Evolutionary conservation across 2,888 invertebrate species (phyloP).

Genomic region (Protodeltote pygarga): DNA sequence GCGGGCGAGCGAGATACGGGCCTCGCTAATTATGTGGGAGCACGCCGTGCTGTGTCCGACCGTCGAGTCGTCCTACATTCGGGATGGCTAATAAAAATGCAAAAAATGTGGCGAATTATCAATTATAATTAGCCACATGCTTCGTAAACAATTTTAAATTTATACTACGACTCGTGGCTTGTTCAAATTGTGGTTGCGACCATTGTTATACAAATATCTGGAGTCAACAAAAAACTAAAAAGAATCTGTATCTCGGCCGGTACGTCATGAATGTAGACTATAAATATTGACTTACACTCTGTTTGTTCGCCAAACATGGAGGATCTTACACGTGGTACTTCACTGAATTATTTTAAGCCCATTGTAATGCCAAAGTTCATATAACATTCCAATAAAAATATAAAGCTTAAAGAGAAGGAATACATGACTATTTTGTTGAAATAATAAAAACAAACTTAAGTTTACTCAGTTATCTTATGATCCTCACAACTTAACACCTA

Average conservation of each 20-base stretch:
- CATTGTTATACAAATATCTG: conserved; percentile 27
- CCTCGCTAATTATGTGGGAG: conserved; percentile 80
- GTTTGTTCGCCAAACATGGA: conserved; percentile 38
- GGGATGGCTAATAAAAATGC: conserved; percentile 79
- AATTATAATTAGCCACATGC: conserved; percentile 78
- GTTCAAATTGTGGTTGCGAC: conserved; percentile 16
- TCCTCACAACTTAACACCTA: conserved; percentile 74
- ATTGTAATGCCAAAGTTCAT: conserved; percentile 23
- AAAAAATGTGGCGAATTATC: conserved; percentile 78
- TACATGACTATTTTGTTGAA: conserved; percentile 26
- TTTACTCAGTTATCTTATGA: conserved; percentile 54
- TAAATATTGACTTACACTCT: conserved; percentile 46
- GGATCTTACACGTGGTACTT: conserved; percentile 40
- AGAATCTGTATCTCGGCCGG: conserved; percentile 32
- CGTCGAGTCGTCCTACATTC: conserved; percentile 77
- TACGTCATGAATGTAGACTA: conserved; percentile 47
- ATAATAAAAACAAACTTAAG: conserved; percentile 27
- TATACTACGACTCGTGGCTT: conserved; percentile 10
- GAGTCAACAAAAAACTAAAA: conserved; percentile 37
- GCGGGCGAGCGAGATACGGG: conserved; percentile 80
- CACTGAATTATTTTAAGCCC: conserved; percentile 29
- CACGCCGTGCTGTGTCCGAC: conserved; percentile 74
- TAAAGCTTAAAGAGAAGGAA: conserved; percentile 22
- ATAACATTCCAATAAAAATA: conserved; percentile 1
- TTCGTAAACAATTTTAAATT: conserved; percentile 44